Conservation (phyloP, 2,888 invertebrate species). For the Drosophila barbarae region DNA sequence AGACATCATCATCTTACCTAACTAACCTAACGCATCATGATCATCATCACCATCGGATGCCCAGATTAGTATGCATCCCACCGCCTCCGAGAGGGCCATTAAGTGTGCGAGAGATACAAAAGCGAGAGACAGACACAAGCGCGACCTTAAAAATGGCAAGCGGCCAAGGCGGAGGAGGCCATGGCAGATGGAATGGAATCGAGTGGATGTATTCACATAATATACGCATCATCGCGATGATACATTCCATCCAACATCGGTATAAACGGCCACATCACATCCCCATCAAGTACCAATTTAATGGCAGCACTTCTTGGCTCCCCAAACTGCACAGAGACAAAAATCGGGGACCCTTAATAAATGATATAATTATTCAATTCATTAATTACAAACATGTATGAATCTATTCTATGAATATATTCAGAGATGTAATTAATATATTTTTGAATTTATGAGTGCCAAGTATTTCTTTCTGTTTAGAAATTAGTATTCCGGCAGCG, state of each 20-base stretch:
- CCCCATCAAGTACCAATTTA: slow-evolving; percentile 75
- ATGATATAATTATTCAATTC: not conserved
- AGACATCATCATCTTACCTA: slow-evolving; percentile 20
- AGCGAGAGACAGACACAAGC: slow-evolving; percentile 45
- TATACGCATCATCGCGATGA: slow-evolving; percentile 12
- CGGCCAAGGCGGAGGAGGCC: slow-evolving; percentile 17
- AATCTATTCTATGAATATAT: no score
- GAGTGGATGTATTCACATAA: slow-evolving; percentile 4
- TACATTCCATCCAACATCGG: slow-evolving; percentile 25
- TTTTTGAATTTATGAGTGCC: no score
- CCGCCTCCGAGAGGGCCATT: slow-evolving; percentile 55
- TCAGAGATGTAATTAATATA: not conserved
- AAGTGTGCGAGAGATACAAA: slow-evolving; percentile 62
- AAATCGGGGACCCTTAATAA: not conserved
- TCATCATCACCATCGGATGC: slow-evolving; percentile 56
- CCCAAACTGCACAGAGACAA: slow-evolving; percentile 5
- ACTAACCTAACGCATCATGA: slow-evolving; percentile 54
- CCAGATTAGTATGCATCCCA: slow-evolving; percentile 65
- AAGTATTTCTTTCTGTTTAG: slow-evolving; percentile 3
- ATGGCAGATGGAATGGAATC: slow-evolving; percentile 16
- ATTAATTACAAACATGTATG: not conserved
- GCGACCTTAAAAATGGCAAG: slow-evolving; percentile 69
- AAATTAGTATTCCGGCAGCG: slow-evolving; percentile 58
- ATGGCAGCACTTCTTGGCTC: slow-evolving; percentile 58
- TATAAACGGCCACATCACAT: slow-evolving; percentile 29